Evolutionary conservation across 2,888 invertebrate species (phyloP), one percentile per base, ranked within the genome.

Genomic region (Cryptus viduatorius): DNA sequence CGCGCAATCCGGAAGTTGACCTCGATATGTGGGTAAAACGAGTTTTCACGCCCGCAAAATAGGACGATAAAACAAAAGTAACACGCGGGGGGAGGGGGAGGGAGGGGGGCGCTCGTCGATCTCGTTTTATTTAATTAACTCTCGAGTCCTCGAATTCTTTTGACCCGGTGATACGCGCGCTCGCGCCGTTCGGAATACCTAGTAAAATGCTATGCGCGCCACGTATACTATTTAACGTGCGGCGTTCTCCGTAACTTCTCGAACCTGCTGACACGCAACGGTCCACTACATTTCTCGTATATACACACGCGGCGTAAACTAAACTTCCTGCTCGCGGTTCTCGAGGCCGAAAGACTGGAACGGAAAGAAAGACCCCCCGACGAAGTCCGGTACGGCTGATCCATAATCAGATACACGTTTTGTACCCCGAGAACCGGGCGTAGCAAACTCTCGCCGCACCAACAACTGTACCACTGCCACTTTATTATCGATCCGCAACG

Each of bases 311-410:
- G 24, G n/a, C n/a, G 29, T 31, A 16, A 64, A 50, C 44, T 19
- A 48, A 71, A 79, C 79, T 84, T 84, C 84, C 84, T 84, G 84
- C 84, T 84, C 29, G 24, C 65, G 46, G 68, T 8, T 37, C 19
- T 56, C 84, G 82, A 84, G 75, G 75, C 75, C 78, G 75, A 82
- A 82, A 71, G 79, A 79, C 73, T 84, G 76, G 59, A 79, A 79
- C 81, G 81, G 75, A 82, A 84, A 84, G 81, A 84, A 82, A 82
- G 69, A 53, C 64, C 56, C 50, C 24, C 67, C 69, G 84, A 64
- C 65, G 65, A 79, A 84, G 75, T 79, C 79, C 29, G 42, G 61
- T 31, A 81, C 64, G 77, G 69, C 48, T 46, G 16, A 81, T 73
- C 69, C 77, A 84, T 78, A 78, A 81, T 84, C 84, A 78, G 31